A percentile compares a stretch with the other conserved stretches of the same genome.
phyloP scores from a whole-genome alignment of 1,140 invertebrate genomes.

The Hyles euphorbiae region DNA sequence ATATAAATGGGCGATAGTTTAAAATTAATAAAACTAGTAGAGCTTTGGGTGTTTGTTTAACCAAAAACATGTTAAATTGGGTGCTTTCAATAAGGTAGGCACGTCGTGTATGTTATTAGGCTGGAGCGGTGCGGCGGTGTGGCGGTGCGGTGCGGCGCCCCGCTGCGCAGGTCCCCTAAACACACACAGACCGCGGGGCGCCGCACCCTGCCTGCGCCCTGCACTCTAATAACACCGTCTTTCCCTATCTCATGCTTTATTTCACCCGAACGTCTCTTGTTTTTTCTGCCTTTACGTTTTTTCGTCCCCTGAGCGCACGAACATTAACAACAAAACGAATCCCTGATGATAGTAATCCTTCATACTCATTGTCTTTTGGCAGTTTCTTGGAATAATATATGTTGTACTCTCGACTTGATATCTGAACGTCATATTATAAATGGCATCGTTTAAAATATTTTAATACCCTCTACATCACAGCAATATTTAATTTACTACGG shows the following conservation, averaged over 20 bases:
- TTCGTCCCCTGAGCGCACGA: conserved; percentile 41
- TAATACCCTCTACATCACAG: conserved; percentile 71
- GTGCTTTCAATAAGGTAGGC: conserved; percentile 65
- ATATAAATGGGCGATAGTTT: conserved; percentile 5
- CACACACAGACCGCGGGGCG: conserved; percentile 76
- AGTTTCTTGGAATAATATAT: conserved; percentile 74
- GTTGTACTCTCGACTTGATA: conserved; percentile 65
- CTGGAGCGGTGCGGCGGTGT: conserved; percentile 27
- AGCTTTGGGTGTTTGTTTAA: conserved; percentile 56
- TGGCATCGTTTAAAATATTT: conserved; percentile 73
- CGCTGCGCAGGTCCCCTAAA: conserved; percentile 56
- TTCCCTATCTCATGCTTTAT: conserved; percentile 71
- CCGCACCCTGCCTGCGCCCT: conserved; percentile 54
- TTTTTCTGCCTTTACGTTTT: conserved; percentile 59
- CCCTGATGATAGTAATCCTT: conserved; percentile 72
- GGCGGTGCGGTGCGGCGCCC: conserved; percentile 40
- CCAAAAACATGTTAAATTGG: conserved; percentile 66
- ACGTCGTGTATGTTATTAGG: conserved; percentile 21
- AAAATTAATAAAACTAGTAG: conserved; percentile 26
- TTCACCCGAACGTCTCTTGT: conserved; percentile 61
- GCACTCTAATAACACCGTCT: conserved; percentile 66
- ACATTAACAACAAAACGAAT: conserved; percentile 70
- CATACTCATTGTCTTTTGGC: conserved; percentile 74
- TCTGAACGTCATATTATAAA: conserved; percentile 72
- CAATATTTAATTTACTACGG: conserved; percentile 72